phyloP scores from a whole-genome alignment of 2,113 vertebrate species.

The Mellivora capensis region DNA sequence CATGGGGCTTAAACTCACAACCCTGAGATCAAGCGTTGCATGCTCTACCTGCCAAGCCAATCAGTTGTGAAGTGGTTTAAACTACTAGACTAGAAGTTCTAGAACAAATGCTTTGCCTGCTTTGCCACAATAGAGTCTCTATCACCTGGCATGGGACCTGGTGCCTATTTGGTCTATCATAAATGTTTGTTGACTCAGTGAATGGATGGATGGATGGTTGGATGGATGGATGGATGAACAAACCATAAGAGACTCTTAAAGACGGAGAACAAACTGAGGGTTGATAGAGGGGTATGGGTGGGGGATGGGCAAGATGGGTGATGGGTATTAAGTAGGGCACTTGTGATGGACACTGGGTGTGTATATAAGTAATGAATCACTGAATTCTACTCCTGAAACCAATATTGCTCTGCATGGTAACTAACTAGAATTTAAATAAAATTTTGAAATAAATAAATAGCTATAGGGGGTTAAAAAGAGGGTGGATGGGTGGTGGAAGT shows the following conservation, averaged over 20 bases:
- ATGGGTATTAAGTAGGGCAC: neutral
- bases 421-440: neutral
- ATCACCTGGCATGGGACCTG: neutral
- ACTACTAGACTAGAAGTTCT: neutral
- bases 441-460: neutral
- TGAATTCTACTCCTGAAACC: neutral
- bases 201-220: neutral
- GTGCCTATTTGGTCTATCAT: neutral
- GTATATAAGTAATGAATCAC: neutral
- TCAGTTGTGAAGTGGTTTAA: neutral
- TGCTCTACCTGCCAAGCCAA: neutral
- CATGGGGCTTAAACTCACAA: neutral
- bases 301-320: neutral
- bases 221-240: neutral
- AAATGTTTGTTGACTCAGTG: neutral
- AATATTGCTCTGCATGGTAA: neutral
- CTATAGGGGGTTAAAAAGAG: neutral
- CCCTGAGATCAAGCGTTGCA: neutral
- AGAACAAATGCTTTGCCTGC: neutral
- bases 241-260: neutral
- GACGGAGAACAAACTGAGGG: neutral
- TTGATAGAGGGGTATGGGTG: neutral
- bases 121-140: neutral
- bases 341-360: neutral
- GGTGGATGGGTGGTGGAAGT: neutral